A percentile compares a stretch with the other conserved stretches of the same genome.
Evolutionary conservation across 1,140 invertebrate genomes (phyloP).

Genomic region (Saxidomus purpurata): DNA sequence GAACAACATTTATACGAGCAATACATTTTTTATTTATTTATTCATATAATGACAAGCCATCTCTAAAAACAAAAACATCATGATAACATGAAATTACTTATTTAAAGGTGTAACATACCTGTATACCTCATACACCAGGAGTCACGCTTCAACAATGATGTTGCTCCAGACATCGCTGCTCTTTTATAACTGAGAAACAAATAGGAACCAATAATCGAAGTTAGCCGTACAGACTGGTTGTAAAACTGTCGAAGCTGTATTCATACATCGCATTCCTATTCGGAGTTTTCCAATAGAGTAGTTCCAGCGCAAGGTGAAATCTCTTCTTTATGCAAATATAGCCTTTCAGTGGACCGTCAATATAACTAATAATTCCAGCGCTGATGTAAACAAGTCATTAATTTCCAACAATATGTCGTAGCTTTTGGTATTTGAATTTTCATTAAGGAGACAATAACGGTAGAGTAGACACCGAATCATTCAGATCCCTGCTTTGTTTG

Average conservation of each 20-base stretch:
- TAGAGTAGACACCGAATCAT: not conserved
- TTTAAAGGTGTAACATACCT: too few relatives aligned
- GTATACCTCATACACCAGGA: not conserved
- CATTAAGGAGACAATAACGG: not conserved
- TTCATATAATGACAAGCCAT: too few relatives aligned
- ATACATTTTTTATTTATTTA: too few relatives aligned
- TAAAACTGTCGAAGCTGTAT: not conserved
- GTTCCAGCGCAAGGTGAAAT: not conserved
- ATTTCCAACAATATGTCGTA: not conserved
- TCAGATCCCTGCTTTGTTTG: not conserved
- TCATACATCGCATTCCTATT: conserved; percentile 1
- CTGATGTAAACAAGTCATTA: conserved; percentile 33
- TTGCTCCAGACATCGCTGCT: not conserved
- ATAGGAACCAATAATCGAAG: conserved; percentile 39
- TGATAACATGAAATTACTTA: too few relatives aligned
- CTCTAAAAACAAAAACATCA: too few relatives aligned
- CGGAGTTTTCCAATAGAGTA: conserved; percentile 26
- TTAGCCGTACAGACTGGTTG: not conserved
- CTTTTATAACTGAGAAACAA: conserved; percentile 10
- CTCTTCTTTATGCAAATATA: conserved; percentile 19
- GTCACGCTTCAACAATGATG: not conserved
- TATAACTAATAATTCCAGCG: conserved; percentile 20
- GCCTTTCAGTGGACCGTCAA: conserved; percentile 18
- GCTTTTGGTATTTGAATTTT: conserved; percentile 3
- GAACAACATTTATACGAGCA: too few relatives aligned